Conservation (phyloP, 2,113 vertebrate species). For the Furnarius figulus region DNA sequence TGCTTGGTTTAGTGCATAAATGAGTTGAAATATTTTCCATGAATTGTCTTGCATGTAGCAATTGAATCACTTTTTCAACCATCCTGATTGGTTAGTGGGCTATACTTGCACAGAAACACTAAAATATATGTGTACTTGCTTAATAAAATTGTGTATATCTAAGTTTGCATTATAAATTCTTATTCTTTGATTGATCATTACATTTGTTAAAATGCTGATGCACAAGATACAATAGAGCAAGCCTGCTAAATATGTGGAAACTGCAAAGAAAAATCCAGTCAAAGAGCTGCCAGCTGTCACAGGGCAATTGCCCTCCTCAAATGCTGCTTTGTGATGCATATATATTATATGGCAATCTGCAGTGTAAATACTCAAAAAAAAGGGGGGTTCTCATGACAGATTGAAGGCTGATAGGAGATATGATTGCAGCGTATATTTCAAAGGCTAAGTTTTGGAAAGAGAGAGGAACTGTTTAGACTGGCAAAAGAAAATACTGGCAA, state of each 20-base stretch:
- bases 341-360: neutral
- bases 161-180: neutral
- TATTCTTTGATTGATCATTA: neutral
- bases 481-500: neutral
- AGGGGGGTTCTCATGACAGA: neutral
- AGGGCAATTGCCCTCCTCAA: neutral
- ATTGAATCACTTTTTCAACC: neutral
- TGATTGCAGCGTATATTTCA: neutral
- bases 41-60: neutral
- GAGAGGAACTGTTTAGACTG: constrained; percentile 15
- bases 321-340: neutral
- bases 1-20: neutral
- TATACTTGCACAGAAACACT: neutral
- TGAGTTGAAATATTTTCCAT: neutral
- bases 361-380: neutral
- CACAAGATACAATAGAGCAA: neutral
- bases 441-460: neutral
- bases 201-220: neutral
- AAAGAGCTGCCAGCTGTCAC: neutral
- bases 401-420: neutral
- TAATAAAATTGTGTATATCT: neutral
- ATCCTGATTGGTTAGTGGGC: neutral
- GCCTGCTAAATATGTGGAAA: neutral
- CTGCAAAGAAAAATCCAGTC: neutral
- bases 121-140: neutral